Percentiles rank a stretch among this genome's conserved stretches.
Conservation (phyloP, 2,113 vertebrate species). For the Varanus komodoensis region DNA sequence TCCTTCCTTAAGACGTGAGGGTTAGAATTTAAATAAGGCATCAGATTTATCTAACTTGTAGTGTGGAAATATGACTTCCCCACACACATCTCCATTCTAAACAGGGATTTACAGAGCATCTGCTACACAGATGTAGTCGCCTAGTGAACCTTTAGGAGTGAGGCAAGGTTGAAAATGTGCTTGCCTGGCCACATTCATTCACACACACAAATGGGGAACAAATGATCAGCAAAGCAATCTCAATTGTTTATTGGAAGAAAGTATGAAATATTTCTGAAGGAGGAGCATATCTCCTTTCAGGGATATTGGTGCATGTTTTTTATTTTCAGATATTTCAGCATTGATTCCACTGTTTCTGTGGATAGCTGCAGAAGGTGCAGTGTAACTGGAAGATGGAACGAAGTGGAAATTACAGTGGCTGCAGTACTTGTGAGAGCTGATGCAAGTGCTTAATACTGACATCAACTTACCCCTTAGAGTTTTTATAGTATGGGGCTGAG, state of each 20-base stretch:
- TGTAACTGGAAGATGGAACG: not conserved
- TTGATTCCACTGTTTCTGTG: not conserved
- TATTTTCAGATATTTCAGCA: not conserved
- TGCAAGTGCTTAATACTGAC: not conserved
- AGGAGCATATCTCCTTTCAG: not conserved
- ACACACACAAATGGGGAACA: not conserved
- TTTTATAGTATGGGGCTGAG: not conserved
- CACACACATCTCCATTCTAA: not conserved
- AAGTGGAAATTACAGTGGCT: not conserved
- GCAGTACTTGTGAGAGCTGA: not conserved
- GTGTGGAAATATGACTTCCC: conserved; percentile 33
- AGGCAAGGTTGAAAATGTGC: not conserved
- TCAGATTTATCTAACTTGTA: conserved; percentile 65
- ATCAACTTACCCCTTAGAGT: not conserved
- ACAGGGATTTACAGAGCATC: not conserved
- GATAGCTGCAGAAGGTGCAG: no score
- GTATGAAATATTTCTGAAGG: not conserved
- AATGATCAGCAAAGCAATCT: not conserved
- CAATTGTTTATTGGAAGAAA: not conserved
- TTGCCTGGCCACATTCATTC: not conserved
- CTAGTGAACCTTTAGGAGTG: conserved; percentile 18
- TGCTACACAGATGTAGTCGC: conserved; percentile 4
- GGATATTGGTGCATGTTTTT: not conserved
- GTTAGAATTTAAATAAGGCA: conserved; percentile 65
- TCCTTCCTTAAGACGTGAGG: conserved; percentile 57